phyloP scores from a whole-genome alignment of 2,113 vertebrate species.

The Psilopsiagon aymara region DNA sequence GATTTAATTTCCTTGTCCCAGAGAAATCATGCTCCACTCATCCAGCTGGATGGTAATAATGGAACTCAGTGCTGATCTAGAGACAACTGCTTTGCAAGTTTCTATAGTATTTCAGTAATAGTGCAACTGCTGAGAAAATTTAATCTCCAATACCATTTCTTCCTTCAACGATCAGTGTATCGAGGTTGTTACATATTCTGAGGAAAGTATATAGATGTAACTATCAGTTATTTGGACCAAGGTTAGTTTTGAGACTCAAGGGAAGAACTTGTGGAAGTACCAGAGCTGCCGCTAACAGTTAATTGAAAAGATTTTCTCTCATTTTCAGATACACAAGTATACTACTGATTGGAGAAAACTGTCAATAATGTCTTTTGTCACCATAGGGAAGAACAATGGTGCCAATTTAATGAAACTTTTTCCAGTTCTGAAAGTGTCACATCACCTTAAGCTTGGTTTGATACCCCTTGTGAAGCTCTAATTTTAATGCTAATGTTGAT shows the following conservation, averaged over 20 bases:
- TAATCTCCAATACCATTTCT: background rate
- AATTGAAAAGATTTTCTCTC: slow-evolving; percentile 30
- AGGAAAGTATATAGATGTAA: background rate
- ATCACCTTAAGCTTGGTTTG: background rate
- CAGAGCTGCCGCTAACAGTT: slow-evolving; percentile 25
- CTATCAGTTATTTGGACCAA: background rate
- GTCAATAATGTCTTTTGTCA: slow-evolving; percentile 47
- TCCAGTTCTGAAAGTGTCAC: background rate
- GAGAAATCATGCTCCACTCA: background rate
- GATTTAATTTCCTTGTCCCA: background rate
- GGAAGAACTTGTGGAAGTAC: slow-evolving; percentile 29
- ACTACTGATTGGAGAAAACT: slow-evolving; percentile 42
- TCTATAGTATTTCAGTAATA: background rate
- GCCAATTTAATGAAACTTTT: slow-evolving; percentile 16
- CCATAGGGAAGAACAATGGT: slow-evolving; percentile 21
- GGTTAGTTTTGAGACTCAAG: background rate
- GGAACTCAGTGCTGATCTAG: background rate
- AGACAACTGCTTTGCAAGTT: background rate
- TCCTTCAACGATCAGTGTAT: background rate
- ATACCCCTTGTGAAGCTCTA: background rate
- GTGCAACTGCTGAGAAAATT: background rate
- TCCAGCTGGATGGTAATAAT: background rate
- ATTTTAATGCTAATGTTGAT: slow-evolving; percentile 8
- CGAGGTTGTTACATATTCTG: background rate
- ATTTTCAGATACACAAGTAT: background rate